Conservation (phyloP, 2,113 vertebrate species). For the Erythrolamprus reginae region DNA sequence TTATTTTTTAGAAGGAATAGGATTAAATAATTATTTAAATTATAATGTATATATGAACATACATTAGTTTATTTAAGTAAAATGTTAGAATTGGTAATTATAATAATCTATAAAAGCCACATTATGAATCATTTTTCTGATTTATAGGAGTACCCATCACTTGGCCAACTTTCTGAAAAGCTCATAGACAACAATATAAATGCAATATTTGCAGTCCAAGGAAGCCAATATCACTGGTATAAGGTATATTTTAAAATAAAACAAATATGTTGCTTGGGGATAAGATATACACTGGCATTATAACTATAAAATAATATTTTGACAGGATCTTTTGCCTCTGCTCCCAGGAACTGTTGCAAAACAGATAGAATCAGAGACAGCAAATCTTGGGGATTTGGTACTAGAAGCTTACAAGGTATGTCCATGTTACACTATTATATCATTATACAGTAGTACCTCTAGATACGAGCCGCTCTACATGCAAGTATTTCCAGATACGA, state of each 20-base stretch:
- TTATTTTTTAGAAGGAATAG: neutral
- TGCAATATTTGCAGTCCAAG: constrained; percentile 92
- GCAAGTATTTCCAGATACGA: too few relatives aligned
- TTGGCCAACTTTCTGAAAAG: constrained; percentile 90
- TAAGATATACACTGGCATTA: constrained; percentile 3
- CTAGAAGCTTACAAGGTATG: constrained; percentile 91
- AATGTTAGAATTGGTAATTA: neutral
- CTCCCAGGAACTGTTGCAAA: constrained; percentile 88
- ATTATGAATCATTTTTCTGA: constrained; percentile 26
- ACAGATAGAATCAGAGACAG: constrained; percentile 85
- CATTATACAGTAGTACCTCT: too few relatives aligned
- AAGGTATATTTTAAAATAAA: constrained; percentile 79
- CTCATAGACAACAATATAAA: constrained; percentile 89
- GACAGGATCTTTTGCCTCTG: constrained; percentile 81
- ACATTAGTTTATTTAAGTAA: neutral
- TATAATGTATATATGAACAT: neutral
- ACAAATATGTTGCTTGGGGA: constrained; percentile 6
- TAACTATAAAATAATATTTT: constrained; percentile 10
- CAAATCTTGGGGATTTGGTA: constrained; percentile 93
- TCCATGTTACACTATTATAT: constrained; percentile 4
- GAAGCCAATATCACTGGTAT: constrained; percentile 93
- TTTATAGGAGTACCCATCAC: constrained; percentile 89
- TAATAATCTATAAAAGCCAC: constrained; percentile 16
- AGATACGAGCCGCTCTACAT: too few relatives aligned
- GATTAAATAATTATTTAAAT: neutral